Conservation (phyloP, 2,888 invertebrate species). For the Anoncus sp. region DNA sequence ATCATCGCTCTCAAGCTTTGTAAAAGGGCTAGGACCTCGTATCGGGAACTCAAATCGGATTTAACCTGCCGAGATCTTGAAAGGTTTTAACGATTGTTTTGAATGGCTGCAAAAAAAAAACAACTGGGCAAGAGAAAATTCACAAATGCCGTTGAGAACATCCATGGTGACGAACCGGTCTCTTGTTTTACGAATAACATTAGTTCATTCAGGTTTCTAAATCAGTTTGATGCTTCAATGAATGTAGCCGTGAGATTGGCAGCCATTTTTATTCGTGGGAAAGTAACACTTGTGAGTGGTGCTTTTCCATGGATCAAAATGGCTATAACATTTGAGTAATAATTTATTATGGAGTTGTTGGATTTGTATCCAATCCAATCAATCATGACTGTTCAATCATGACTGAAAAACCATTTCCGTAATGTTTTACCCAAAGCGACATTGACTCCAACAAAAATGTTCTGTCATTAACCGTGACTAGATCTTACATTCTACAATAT, state of each 20-base stretch:
- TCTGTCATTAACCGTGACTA: too few relatives aligned
- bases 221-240: neutral
- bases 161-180: neutral
- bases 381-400: too few relatives aligned
- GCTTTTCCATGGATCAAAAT: too few relatives aligned
- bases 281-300: neutral
- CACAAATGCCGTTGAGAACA: neutral
- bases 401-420: too few relatives aligned
- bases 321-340: too few relatives aligned
- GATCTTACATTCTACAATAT: too few relatives aligned
- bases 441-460: too few relatives aligned
- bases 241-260: too few relatives aligned
- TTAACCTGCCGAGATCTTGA: constrained; percentile 2
- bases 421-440: too few relatives aligned
- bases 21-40: neutral
- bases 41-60: constrained; percentile 27
- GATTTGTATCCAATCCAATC: too few relatives aligned
- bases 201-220: neutral
- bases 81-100: constrained; percentile 13
- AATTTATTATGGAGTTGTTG: neutral
- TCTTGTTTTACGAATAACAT: too few relatives aligned
- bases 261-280: neutral
- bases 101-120: constrained; percentile 8
- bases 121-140: neutral
- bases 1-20: constrained; percentile 14